Evolutionary conservation across 2,888 invertebrate species (phyloP).

Genomic region (Cryptus viduatorius): DNA sequence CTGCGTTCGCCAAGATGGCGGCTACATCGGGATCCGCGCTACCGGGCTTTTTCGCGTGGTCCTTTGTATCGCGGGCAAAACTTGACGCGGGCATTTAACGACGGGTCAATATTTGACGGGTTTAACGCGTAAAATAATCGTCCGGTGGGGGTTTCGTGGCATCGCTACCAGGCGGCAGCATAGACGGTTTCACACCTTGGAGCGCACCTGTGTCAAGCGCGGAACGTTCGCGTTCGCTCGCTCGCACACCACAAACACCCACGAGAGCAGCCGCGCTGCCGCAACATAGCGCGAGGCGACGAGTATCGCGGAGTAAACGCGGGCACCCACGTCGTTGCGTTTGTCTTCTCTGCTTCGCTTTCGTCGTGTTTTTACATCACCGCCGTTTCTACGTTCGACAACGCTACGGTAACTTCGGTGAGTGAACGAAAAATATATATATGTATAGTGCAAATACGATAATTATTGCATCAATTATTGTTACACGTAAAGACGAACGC

Average conservation of each 20-base stretch:
- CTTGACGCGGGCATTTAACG: slow-evolving; percentile 22
- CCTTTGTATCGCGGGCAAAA: slow-evolving; percentile 2
- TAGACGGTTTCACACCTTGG: slow-evolving; percentile 76
- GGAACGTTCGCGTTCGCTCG: slow-evolving; percentile 71
- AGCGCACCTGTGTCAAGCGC: slow-evolving; percentile 81
- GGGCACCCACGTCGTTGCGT: slow-evolving; percentile 43
- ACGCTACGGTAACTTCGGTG: neutral
- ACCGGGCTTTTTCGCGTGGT: neutral
- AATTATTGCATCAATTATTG: no score
- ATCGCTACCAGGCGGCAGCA: slow-evolving; percentile 81
- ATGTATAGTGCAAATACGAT: no score
- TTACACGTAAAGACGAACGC: neutral
- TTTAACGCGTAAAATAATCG: slow-evolving; percentile 36
- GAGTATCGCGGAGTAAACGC: slow-evolving; percentile 50
- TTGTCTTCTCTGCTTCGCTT: slow-evolving; percentile 13
- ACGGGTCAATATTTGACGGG: slow-evolving; percentile 75
- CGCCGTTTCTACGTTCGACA: neutral
- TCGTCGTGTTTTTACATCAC: slow-evolving; percentile 15
- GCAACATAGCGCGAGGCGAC: slow-evolving; percentile 39
- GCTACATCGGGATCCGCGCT: neutral
- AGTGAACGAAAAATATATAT: neutral
- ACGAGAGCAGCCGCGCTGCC: slow-evolving; percentile 48
- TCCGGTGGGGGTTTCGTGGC: slow-evolving; percentile 69
- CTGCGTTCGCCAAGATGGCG: slow-evolving; percentile 11
- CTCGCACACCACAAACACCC: slow-evolving; percentile 60